These are phyloP conservation scores for Bombus turneri DNA, from an alignment of 1,140 invertebrate genomes.

Conservation along the genomic window DNA sequence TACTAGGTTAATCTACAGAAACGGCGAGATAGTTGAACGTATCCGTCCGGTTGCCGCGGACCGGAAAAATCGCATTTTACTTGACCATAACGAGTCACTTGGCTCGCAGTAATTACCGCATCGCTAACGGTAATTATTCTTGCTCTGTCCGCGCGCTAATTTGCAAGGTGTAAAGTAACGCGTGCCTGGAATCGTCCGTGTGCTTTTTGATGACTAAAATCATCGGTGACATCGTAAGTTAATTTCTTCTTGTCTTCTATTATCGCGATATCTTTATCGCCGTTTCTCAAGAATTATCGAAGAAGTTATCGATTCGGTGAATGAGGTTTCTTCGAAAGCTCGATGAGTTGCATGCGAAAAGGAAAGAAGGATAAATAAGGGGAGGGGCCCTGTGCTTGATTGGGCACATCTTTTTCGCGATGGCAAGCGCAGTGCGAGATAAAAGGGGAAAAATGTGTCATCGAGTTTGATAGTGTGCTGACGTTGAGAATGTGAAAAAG, in stretches of 20 bases:
- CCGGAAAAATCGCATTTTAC: slow-evolving; percentile 31
- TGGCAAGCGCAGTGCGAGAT: not conserved
- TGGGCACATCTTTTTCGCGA: not conserved
- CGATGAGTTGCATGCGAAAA: not conserved
- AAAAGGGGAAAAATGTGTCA: not conserved
- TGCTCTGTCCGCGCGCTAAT: slow-evolving; percentile 6
- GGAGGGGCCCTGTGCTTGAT: not conserved
- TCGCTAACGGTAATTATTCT: slow-evolving; percentile 36
- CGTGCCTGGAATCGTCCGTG: not conserved
- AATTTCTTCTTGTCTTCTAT: not conserved
- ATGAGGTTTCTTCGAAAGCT: not conserved
- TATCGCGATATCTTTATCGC: not conserved
- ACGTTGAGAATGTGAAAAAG: slow-evolving; percentile 1
- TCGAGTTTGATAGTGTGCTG: not conserved
- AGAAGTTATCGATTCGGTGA: not conserved
- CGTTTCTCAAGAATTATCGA: not conserved
- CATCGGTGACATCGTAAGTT: not conserved
- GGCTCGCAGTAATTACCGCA: slow-evolving; percentile 35
- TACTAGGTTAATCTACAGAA: slow-evolving; percentile 3
- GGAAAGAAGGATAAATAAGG: not conserved
- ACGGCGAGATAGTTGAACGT: not conserved
- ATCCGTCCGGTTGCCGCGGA: not conserved
- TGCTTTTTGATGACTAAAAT: not conserved
- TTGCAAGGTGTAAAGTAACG: slow-evolving; percentile 16
- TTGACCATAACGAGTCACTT: slow-evolving; percentile 40